These are phyloP conservation scores for Leuciscus idus DNA, from an alignment of 2,113 vertebrate species.

Conservation along the genomic window DNA sequence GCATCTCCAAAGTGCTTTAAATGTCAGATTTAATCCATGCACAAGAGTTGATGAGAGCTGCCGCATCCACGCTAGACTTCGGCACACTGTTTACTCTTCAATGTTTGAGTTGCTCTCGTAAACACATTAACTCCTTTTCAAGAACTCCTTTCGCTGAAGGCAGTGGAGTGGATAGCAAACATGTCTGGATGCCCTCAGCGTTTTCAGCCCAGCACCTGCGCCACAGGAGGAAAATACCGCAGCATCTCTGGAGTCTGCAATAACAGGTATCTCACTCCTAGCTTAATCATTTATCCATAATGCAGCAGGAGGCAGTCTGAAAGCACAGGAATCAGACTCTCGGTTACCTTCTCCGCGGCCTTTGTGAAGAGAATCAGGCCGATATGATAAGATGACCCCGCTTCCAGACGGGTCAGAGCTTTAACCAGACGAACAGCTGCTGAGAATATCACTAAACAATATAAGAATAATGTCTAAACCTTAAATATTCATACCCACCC, in stretches of 20 bases:
- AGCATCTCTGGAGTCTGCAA: constrained; percentile 88
- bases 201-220: constrained; percentile 74
- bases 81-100: constrained; percentile 22
- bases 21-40: constrained; percentile 45
- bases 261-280: constrained; percentile 82
- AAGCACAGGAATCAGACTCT: constrained; percentile 45
- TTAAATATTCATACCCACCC: constrained; percentile 9
- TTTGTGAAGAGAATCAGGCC: constrained; percentile 40
- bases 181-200: constrained; percentile 81
- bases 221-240: constrained; percentile 81
- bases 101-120: constrained; percentile 36
- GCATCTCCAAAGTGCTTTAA: constrained; percentile 31
- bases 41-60: not conserved
- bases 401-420: constrained; percentile 48
- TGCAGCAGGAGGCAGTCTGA: constrained; percentile 22
- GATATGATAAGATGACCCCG: constrained; percentile 54
- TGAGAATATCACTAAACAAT: constrained; percentile 31
- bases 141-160: constrained; percentile 76
- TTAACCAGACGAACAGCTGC: not conserved
- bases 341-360: constrained; percentile 40
- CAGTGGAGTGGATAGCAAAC: constrained; percentile 75
- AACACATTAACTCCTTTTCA: constrained; percentile 52
- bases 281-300: constrained; percentile 55
- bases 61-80: not conserved
- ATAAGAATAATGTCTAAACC: constrained; percentile 22